Evolutionary conservation across 2,888 invertebrate species (phyloP), one percentile per base, ranked within the genome.

Genomic region (Eledona agricola): DNA sequence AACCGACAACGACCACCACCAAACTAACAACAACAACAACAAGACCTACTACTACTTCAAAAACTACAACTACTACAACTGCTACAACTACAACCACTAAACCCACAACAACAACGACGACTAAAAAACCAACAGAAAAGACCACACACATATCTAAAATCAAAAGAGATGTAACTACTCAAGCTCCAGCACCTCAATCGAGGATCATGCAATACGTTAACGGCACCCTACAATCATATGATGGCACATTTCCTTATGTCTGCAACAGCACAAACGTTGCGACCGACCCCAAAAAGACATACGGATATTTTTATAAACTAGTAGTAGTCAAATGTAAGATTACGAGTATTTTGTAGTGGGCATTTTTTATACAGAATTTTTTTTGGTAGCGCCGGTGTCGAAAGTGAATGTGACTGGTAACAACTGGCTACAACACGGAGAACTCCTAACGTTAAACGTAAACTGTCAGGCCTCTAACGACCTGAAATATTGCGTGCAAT

Each of bases 341-440:
- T n/a, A n/a, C n/a, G n/a, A n/a, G 9, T 4, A 17, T 26, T 2
- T 26, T 15, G n/a, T 6, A 28, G 11, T 28, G 10, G 16, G 10
- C 6, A 2, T 11, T 23, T 1, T 12, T 7, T 2, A 12, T 7
- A 38, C 12, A 12, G 13, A 17, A 13, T 32, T 16, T 1, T 19
- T n/a, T 32, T 31, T 31, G n/a, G n/a, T 34, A 92, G 93, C 83
- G 59, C 89, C 92, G 0, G 82, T 93, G 60, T 74, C 81, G 1
- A 83, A 84, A 50, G 79, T 93, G 4, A 84, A 83, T 34, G 83
- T 89, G 1, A 83, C 80, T 1, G 93, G 93, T 0, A 83, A 85
- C 46, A 88, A 88, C 67, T 93, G 93, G 92, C 78, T 94, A 17
- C 85, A 89, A 63, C 89, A 89, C 53, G 92, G 91, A 17, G 90